Evolutionary conservation across 1,140 invertebrate species (phyloP).

Genomic region (Aradophagus sp.): DNA sequence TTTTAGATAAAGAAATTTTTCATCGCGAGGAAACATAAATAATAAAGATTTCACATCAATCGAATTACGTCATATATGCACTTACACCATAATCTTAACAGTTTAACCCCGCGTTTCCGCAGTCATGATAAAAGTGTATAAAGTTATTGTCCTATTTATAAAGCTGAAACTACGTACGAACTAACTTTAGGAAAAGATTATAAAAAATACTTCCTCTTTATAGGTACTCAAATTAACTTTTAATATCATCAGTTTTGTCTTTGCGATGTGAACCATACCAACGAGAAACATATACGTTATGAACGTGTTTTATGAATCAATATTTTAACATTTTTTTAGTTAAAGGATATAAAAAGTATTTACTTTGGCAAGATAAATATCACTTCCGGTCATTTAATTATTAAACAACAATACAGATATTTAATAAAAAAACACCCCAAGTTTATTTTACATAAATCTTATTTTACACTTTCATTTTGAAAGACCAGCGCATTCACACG

Average conservation of each 20-base stretch:
- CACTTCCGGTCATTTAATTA: no score
- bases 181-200: constrained; percentile 14
- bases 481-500: no score
- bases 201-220: constrained; percentile 8
- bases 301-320: constrained; percentile 2
- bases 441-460: no score
- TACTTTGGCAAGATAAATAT: no score
- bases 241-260: constrained; percentile 1
- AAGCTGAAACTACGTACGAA: constrained; percentile 10
- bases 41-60: constrained; percentile 11
- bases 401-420: no score
- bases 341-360: no score
- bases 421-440: no score
- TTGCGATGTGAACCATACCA: no score
- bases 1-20: constrained; percentile 17
- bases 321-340: no score
- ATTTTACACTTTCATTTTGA: no score
- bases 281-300: no score
- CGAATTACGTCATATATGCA: constrained; percentile 15
- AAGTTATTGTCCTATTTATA: constrained; percentile 33
- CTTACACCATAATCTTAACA: constrained; percentile 20
- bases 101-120: constrained; percentile 12
- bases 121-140: constrained; percentile 9
- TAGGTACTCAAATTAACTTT: background rate
- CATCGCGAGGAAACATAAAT: constrained; percentile 8